Conservation (phyloP, 2,888 invertebrate genomes). For the Copidosoma aretas region DNA sequence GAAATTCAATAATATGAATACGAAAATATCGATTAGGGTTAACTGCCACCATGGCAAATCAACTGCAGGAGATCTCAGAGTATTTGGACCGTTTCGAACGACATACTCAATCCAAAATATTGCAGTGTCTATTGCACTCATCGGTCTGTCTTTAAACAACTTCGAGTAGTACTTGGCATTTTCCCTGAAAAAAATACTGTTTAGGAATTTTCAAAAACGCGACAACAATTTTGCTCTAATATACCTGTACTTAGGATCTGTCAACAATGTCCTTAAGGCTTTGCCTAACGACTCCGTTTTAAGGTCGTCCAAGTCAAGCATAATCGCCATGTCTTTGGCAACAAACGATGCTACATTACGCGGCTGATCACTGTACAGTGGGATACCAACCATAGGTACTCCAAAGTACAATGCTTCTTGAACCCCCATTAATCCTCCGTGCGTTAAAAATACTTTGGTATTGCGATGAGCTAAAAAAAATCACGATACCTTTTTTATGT, state of each 20-base stretch:
- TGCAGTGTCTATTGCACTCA: constrained; percentile 45
- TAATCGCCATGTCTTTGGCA: constrained; percentile 45
- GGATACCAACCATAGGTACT: constrained; percentile 57
- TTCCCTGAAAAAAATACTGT: background rate
- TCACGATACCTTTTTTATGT: no score
- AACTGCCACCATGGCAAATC: constrained; percentile 48
- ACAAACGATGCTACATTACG: constrained; percentile 49
- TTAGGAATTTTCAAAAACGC: no score
- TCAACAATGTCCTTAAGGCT: constrained; percentile 49
- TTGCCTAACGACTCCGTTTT: constrained; percentile 46
- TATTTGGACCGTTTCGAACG: constrained; percentile 42
- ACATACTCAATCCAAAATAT: constrained; percentile 49
- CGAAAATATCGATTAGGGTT: constrained; percentile 45
- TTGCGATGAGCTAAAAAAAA: constrained; percentile 40
- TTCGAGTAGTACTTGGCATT: constrained; percentile 24
- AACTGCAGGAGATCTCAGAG: constrained; percentile 43
- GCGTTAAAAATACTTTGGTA: constrained; percentile 54
- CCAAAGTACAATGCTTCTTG: constrained; percentile 55
- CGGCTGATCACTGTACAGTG: constrained; percentile 57
- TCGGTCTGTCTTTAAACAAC: constrained; percentile 44
- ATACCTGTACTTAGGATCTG: constrained; percentile 53
- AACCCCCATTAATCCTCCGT: constrained; percentile 49
- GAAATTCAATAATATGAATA: constrained; percentile 7
- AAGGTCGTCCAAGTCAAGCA: constrained; percentile 43
- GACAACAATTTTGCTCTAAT: background rate